Percentiles rank a stretch among this genome's conserved stretches.
These are phyloP conservation scores for Platichthys flesus DNA, from an alignment of 2,113 vertebrate species.

Conservation along the genomic window DNA sequence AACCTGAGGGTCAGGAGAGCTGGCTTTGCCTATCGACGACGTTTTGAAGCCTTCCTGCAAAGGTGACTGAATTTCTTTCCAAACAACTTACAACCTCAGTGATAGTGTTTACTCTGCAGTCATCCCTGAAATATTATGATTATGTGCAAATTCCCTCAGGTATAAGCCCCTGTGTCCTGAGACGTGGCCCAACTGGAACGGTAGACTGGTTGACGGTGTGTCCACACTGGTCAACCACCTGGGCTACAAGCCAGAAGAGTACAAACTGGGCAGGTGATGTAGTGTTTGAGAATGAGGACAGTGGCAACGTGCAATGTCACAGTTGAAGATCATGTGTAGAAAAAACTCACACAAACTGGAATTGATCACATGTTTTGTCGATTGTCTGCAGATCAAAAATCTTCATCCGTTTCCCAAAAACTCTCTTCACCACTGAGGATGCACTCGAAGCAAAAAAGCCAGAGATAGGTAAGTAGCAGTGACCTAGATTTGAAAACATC, in stretches of 20 bases:
- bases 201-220: slow-evolving; percentile 89
- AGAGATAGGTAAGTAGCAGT: slow-evolving; percentile 85
- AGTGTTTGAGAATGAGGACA: too few relatives aligned
- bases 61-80: slow-evolving; percentile 77
- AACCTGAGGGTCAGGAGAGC: slow-evolving; percentile 94
- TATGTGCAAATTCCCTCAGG: slow-evolving; percentile 69
- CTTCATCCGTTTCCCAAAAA: slow-evolving; percentile 99
- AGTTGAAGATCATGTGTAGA: neutral
- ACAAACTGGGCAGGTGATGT: slow-evolving; percentile 94
- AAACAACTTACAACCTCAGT: neutral
- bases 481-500: neutral
- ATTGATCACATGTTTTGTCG: neutral
- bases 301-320: neutral
- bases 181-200: slow-evolving; percentile 94
- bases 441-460: slow-evolving; percentile 93
- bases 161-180: slow-evolving; percentile 97
- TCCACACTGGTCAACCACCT: slow-evolving; percentile 91
- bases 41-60: slow-evolving; percentile 94
- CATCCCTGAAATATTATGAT: neutral
- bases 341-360: neutral
- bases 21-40: slow-evolving; percentile 94
- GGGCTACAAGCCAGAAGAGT: slow-evolving; percentile 94
- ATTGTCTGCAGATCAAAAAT: slow-evolving; percentile 91
- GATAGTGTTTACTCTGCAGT: neutral
- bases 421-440: slow-evolving; percentile 95